Evolutionary conservation across 1,140 invertebrate genomes (phyloP).

Genomic region (Druon quercuslanigerum): DNA sequence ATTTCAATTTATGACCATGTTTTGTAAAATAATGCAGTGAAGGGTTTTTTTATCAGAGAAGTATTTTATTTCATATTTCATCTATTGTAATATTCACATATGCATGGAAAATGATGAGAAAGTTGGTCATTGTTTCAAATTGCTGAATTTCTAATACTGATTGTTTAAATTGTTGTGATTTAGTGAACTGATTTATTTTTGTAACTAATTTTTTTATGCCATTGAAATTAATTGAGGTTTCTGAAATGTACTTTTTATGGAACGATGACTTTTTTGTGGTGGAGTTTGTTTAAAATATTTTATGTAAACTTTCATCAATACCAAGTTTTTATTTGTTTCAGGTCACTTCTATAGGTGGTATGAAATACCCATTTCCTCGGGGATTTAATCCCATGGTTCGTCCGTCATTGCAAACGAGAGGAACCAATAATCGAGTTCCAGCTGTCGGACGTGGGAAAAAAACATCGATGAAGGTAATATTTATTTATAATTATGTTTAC

Average conservation of each 20-base stretch:
- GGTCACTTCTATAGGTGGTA: slow-evolving; percentile 72
- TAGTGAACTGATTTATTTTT: too few relatives aligned
- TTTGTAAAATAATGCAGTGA: slow-evolving; percentile 8
- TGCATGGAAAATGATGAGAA: slow-evolving; percentile 2
- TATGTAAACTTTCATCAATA: not conserved
- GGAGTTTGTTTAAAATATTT: not conserved
- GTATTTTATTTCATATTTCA: slow-evolving; percentile 30
- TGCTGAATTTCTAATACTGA: too few relatives aligned
- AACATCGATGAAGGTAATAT: slow-evolving; percentile 71
- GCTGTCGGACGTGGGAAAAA: slow-evolving; percentile 68
- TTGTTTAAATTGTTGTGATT: too few relatives aligned
- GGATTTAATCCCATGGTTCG: slow-evolving; percentile 64
- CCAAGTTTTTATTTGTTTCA: slow-evolving; percentile 49
- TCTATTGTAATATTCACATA: slow-evolving; percentile 2
- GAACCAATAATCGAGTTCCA: slow-evolving; percentile 57
- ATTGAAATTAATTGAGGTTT: too few relatives aligned
- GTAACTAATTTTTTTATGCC: too few relatives aligned
- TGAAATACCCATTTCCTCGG: slow-evolving; percentile 66
- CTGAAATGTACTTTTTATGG: not conserved
- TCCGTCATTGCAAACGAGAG: slow-evolving; percentile 65
- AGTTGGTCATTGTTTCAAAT: not conserved
- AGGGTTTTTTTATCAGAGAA: slow-evolving; percentile 25
- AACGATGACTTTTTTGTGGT: not conserved
- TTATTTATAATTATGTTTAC: slow-evolving; percentile 20
- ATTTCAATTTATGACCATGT: slow-evolving; percentile 20